Conservation (phyloP, 2,113 vertebrate genomes). For the Mustelus asterias region DNA sequence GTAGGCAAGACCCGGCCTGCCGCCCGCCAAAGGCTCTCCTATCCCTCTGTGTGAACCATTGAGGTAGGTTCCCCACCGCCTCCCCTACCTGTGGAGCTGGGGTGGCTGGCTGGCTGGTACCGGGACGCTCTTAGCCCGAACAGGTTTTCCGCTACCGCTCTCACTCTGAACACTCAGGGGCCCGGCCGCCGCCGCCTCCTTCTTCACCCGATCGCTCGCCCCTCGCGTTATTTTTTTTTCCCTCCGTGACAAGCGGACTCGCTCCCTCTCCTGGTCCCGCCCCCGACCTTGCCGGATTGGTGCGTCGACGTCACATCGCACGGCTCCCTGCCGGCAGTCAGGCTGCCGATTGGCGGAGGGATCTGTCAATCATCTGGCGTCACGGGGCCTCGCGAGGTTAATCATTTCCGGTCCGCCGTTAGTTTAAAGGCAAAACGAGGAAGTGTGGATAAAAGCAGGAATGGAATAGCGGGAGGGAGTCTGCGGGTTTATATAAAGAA, state of each 20-base stretch:
- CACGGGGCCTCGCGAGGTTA: neutral
- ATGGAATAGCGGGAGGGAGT: neutral
- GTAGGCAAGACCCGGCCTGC: neutral
- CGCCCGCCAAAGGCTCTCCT: neutral
- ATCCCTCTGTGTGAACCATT: neutral
- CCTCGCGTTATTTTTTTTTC: neutral
- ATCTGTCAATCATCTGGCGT: neutral
- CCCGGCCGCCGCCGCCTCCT: neutral
- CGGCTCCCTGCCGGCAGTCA: neutral
- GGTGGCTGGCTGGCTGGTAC: neutral
- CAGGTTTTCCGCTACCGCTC: neutral
- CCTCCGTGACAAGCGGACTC: constrained; percentile 19
- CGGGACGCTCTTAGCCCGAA: neutral
- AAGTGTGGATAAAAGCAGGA: neutral
- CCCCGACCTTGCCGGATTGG: neutral
- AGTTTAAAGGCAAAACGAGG: constrained; percentile 20
- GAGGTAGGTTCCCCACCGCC: neutral
- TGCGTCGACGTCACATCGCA: neutral
- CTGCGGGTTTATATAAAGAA: neutral
- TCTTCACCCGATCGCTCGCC: neutral
- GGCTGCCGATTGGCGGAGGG: neutral
- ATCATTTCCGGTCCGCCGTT: neutral
- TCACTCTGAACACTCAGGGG: neutral
- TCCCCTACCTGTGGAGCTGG: constrained; percentile 9
- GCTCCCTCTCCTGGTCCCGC: neutral